Base-by-base conservation (phyloP, 1,140 invertebrate species). In the Aphidius gifuensis region DNA sequence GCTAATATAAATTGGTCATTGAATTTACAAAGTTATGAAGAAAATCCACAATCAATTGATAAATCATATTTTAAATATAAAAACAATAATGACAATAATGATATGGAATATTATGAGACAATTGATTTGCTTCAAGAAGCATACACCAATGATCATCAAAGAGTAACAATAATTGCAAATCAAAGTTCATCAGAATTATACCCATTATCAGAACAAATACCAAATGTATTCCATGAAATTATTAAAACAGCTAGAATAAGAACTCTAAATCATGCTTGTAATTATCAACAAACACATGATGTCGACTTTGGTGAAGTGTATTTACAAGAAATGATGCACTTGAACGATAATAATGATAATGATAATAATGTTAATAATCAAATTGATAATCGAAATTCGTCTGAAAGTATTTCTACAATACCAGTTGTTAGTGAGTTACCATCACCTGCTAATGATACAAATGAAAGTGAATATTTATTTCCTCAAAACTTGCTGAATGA, bases 281-380 rank as follows among this genome's bases (percentile, higher is more conserved):
- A 43, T 43, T 45, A 61, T 21, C 23, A 39, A 21, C 40, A 58
- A 11, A 64, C 55, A 0, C 40, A 0, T 5, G 64, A 65, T 44
- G 45, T 68, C 1, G 66, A 68, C 46, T 65, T 58, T 51, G 60
- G 64, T 11, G 64, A 65, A 5, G 46, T 21, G 38, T 60, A 66
- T 57, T 23, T 61, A 9, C 23, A 58, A 8, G 62, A 64, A 42
- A 51, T 64, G n/a, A 38, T 11, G 32, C 60, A 8, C 2, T 39
- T 44, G 11, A 16, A 44, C 16, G 16, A 16, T 16, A 16, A 16
- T 16, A 16, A 16, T 16, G 16, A 16, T 16, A 16, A 16, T 16
- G 1, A 16, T 16, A 16, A 16, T 16, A 16, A 16, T 16, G 16
- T 16, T 16, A 16, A 16, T 16, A 1, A 16, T 16, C 16, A 16